Base-by-base conservation (phyloP, 2,113 vertebrate genomes). In the Xenopus borealis region DNA sequence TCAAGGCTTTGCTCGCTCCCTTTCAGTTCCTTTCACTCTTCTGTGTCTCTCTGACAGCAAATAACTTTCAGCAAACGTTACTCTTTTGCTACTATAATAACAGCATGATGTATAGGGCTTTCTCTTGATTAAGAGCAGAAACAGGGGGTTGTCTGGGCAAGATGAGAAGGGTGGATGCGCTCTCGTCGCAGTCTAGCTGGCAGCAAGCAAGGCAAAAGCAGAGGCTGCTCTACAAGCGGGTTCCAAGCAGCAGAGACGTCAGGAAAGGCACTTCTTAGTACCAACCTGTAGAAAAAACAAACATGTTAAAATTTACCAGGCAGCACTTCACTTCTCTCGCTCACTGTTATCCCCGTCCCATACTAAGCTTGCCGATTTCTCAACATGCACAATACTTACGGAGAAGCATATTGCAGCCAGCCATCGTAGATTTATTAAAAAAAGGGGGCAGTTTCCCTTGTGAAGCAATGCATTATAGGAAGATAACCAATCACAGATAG, bases 241-340 rank as follows among this genome's bases (percentile, higher is more conserved):
- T 85, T 92, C 92, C 91, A 91, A 93, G 93, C 93, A 90, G 93
- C 92, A 94, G 91, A 87, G 88, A 88, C 89, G 92, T 93, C 92
- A 92, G 91, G 90, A 92, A 94, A 94, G 93, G 93, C 93, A 94
- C 92, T 91, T 93, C 91, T 91, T 85, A 92, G 93, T 91, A 91
- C 91, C 91, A 89, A 93, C 93, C 93, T 94, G 93, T 86, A 89
- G 92, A 91, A 84, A 91, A 89, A 92, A 92, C 85, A 92, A 88
- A 93, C 82, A 91, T 64, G 90, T 92, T 90, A 90, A 72, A 80
- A 85, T 85, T 84, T 86, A 84, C 83, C 88, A 87, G 85, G 85
- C 75, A 88, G 87, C 84, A 86, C 81, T 89, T 84, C 75, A 82
- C 84, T 77, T 79, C 78, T 78, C 78, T 82, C 78, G 83, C 79